phyloP scores from a whole-genome alignment of 2,797 vertebrate genomes.

The Chelonia mydas region DNA sequence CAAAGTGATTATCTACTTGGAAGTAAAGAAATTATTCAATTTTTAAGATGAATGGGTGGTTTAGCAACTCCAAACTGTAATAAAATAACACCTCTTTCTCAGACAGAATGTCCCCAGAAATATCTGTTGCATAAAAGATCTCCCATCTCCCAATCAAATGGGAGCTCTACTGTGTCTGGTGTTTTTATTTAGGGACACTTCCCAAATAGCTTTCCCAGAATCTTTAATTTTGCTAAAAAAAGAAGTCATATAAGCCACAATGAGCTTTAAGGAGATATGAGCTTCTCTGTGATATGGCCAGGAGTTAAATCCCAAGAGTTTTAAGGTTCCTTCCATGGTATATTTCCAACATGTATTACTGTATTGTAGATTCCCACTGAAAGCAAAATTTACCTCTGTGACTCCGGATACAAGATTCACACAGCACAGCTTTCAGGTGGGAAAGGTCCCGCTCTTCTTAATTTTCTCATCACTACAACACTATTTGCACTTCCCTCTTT shows the following conservation, averaged over 20 bases:
- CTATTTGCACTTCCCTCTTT: background rate
- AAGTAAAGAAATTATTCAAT: background rate
- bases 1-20: background rate
- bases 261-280: background rate
- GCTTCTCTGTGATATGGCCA: background rate
- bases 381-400: background rate
- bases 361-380: background rate
- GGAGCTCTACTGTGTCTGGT: background rate
- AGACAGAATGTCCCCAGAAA: background rate
- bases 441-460: background rate
- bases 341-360: background rate
- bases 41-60: background rate
- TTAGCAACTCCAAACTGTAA: background rate
- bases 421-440: background rate
- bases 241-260: background rate
- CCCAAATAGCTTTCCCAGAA: slow-evolving; percentile 1
- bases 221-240: background rate
- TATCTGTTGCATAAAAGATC: background rate
- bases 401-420: background rate
- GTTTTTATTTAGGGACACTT: background rate
- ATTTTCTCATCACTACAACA: background rate
- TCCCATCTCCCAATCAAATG: background rate
- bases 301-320: background rate
- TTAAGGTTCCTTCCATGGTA: background rate
- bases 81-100: background rate